phyloP scores from a whole-genome alignment of 2,113 vertebrate species.

The Paramormyrops kingsleyae region DNA sequence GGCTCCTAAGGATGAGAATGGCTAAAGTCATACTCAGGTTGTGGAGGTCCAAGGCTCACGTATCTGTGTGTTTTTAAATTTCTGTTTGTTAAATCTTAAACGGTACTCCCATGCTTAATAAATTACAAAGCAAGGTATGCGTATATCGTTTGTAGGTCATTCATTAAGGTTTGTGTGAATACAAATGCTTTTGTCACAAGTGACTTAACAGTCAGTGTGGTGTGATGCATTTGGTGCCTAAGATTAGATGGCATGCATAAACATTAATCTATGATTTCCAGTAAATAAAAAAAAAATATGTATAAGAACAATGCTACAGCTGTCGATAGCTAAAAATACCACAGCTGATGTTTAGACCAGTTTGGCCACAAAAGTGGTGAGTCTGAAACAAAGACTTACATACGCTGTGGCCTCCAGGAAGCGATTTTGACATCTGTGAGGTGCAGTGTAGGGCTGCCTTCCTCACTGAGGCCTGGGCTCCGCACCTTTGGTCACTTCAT shows the following conservation, averaged over 20 bases:
- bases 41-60: neutral
- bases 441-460: neutral
- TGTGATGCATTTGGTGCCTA: neutral
- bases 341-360: neutral
- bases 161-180: neutral
- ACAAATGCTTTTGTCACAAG: neutral
- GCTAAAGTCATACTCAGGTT: neutral
- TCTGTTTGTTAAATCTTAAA: too few species aligned
- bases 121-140: neutral
- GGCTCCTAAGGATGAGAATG: neutral
- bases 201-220: neutral
- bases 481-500: neutral
- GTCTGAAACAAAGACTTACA: neutral
- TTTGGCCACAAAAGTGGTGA: neutral
- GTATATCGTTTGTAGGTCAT: neutral
- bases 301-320: neutral
- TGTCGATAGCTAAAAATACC: neutral
- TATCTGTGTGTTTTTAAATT: neutral
- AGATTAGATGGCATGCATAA: neutral
- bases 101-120: neutral
- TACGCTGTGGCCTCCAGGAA: neutral
- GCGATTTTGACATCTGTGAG: neutral
- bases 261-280: neutral
- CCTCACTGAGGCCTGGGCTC: neutral
- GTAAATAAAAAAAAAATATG: neutral